Conservation (phyloP, 2,113 vertebrate genomes). For the Rynchops niger region DNA sequence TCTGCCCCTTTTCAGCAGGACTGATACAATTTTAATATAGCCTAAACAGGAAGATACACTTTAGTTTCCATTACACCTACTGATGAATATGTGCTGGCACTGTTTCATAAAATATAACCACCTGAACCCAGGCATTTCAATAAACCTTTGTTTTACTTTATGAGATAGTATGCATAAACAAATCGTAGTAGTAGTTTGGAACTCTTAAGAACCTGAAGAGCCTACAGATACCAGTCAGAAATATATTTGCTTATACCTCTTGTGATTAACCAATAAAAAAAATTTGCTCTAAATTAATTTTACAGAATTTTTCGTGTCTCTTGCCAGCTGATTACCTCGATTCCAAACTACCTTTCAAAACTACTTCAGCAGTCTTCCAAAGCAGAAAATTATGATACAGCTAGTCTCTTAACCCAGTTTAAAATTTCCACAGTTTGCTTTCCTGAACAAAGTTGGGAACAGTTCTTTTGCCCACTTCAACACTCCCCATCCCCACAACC, state of each 20-base stretch:
- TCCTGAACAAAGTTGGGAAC: background rate
- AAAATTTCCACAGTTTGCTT: background rate
- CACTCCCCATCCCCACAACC: rapidly evolving
- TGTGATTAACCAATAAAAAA: background rate
- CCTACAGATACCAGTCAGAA: background rate
- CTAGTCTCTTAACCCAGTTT: background rate
- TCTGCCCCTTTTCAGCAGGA: background rate
- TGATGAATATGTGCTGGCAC: background rate
- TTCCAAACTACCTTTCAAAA: background rate
- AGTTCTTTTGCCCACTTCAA: background rate
- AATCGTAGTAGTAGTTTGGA: background rate
- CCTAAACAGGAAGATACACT: background rate
- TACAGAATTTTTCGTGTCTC: background rate
- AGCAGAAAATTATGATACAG: background rate
- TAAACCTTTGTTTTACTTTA: background rate
- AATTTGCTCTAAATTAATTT: background rate
- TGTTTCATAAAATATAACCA: background rate
- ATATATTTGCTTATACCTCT: background rate
- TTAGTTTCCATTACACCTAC: background rate
- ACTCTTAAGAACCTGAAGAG: background rate
- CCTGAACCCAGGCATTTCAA: background rate
- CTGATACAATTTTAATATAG: background rate
- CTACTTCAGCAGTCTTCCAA: background rate
- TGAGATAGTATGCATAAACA: background rate
- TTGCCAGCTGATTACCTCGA: background rate